Evolutionary conservation across 2,888 invertebrate genomes (phyloP), one percentile per base, ranked within the genome.

Genomic region (Heliconius hortense): DNA sequence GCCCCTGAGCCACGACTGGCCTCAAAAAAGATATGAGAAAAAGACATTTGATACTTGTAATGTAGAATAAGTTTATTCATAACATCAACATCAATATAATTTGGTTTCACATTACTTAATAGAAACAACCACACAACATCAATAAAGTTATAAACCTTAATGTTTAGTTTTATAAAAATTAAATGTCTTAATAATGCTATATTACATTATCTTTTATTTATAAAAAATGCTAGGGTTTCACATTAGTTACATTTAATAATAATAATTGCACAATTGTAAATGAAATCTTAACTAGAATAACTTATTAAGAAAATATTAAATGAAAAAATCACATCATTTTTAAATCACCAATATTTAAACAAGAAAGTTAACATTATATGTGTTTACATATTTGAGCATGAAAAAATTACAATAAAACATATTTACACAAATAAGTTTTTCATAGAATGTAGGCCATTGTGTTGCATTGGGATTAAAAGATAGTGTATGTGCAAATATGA

Each of bases 11-110:
- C 15, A 1, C 15, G 8, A 31, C 15, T 43, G 15, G 5, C 21
- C 48, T 21, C 21, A 21, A 48, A 13, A 35, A 39, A 66, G n/a
- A 39, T 11, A 31, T 39, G 13, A 24, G 4, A 13, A n/a, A 67
- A 56, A 69, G 56, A 18, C 35, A 15, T 7, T 15, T 31, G 5
- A 18, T 24, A 35, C 2, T 53, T 56, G 39, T 64, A 48, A 53
- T 53, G 26, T 53, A 60, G 71, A 71, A 60, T 26, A 39, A 26
- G 39, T 68, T 68, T 74, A 68, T 68, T 73, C 18, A 39, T 56
- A 73, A 73, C 66, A 59, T 66, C 26, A 66, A 69, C 69, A 56
- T 35, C 56, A 56, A 56, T 69, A 69, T 69, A 69, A 69, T 69
- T 69, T 69, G 31, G 69, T 69, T 56, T 69, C 56, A 69, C 69